Evolutionary conservation across 2,113 vertebrate species (phyloP), one percentile per base, ranked within the genome.

Genomic region (Pardalotus punctatus): DNA sequence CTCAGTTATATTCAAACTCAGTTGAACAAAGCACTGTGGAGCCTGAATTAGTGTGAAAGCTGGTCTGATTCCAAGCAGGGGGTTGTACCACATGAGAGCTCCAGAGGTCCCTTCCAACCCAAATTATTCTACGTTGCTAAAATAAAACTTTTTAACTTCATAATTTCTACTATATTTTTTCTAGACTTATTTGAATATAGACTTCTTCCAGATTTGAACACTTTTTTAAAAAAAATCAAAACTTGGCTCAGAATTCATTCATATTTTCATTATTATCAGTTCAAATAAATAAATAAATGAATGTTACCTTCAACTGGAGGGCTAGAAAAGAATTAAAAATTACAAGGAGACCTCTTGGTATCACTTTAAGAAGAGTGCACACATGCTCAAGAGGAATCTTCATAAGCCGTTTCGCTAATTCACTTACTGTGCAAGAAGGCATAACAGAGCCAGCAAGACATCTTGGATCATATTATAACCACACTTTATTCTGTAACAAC

Each of bases 371-470:
- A 85, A 74, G 54, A 79, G 9, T 73, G 94, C 96, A 91, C 43
- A 91, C 97, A 97, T 53, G 53, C 96, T 96, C n/a, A 62, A 74
- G 94, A 95, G 81, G 62, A 51, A 45, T 78, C 85, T 70, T 89
- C 64, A 54, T 64, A 20, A 24, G 67, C 27, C 7, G 1, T 43
- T 85, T 92, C 53, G 58, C 7, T 36, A 67, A 85, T 78, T 89
- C 67, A 12, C 66, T 91, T 88, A 61, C n/a, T 79, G 82, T 84
- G 76, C 76, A 82, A 92, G 28, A 77, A 93, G 73, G 81, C 69
- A 69, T 71, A 94, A 81, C 64, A 73, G n/a, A 36, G 62, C 31
- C 86, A 94, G 94, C 93, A 84, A 71, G 82, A 45, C 35, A 47
- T 17, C 31, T 74, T 4, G 3, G 56, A 83, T 90, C 80, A 58